Percentiles rank a stretch among this genome's conserved stretches.
These are phyloP conservation scores for Streptopelia turtur DNA, from an alignment of 2,797 vertebrate genomes.

Conservation along the genomic window DNA sequence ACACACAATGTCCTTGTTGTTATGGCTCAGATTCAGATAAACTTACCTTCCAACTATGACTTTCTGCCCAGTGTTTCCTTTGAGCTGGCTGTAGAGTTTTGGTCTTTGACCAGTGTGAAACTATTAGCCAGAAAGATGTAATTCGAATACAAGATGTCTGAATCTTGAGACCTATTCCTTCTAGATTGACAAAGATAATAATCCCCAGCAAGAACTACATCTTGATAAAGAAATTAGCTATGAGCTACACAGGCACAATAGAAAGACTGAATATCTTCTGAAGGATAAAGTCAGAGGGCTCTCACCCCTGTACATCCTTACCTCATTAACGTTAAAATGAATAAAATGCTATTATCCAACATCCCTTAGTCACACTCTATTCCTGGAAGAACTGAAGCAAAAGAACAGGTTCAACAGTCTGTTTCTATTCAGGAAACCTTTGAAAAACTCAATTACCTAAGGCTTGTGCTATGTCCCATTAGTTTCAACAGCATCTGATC, in stretches of 20 bases:
- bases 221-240: not conserved
- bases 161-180: not conserved
- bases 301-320: not conserved
- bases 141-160: not conserved
- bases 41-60: not conserved
- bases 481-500: not conserved
- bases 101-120: not conserved
- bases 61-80: not conserved
- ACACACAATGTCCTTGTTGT: not conserved
- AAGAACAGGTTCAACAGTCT: not conserved
- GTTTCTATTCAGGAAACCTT: not conserved
- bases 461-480: not conserved
- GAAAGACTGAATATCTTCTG: not conserved
- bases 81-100: not conserved
- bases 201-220: not conserved
- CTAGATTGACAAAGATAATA: not conserved
- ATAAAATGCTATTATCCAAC: not conserved
- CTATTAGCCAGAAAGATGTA: not conserved
- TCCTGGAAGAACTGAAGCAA: not conserved
- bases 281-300: not conserved
- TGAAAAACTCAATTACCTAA: not conserved
- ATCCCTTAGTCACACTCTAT: not conserved
- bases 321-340: not conserved
- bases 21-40: not conserved
- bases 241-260: not conserved